phyloP scores from a whole-genome alignment of 2,888 invertebrate genomes.

The Drosophila anomalata region DNA sequence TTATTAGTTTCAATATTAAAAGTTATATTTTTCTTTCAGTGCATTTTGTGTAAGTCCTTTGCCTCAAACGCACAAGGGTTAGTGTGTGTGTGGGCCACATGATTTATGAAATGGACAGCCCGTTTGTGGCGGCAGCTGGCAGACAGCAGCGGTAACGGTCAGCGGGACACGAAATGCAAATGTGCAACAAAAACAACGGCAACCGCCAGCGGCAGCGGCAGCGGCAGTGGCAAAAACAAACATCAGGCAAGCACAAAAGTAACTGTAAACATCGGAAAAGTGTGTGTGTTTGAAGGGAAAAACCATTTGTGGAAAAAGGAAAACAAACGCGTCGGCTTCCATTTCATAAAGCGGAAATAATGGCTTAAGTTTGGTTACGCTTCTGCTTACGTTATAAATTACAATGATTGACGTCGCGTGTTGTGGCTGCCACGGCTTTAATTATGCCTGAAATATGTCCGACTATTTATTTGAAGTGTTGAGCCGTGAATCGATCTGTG shows the following conservation, averaged over 20 bases:
- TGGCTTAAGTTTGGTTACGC: constrained; percentile 57
- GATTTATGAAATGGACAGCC: constrained; percentile 64
- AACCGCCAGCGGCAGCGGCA: constrained; percentile 6
- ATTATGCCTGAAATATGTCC: constrained; percentile 40
- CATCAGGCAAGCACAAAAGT: constrained; percentile 16
- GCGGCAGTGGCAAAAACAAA: constrained; percentile 10
- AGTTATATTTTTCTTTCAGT: not conserved
- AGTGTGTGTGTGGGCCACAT: constrained; percentile 46
- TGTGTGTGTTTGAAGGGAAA: not conserved
- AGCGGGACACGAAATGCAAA: constrained; percentile 42
- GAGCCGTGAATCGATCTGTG: constrained; percentile 11
- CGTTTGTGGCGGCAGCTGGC: constrained; percentile 46
- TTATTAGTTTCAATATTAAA: not conserved
- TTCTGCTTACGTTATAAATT: constrained; percentile 53
- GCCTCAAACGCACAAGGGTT: not conserved
- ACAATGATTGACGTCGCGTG: constrained; percentile 70
- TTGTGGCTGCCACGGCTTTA: constrained; percentile 25
- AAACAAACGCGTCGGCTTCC: constrained; percentile 33
- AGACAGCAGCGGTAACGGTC: constrained; percentile 30
- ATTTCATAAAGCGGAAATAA: constrained; percentile 65
- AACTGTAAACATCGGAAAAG: constrained; percentile 29
- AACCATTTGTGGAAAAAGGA: constrained; percentile 17
- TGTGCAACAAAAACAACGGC: constrained; percentile 36
- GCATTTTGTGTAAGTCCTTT: not conserved
- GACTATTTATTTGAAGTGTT: constrained; percentile 26